These are phyloP conservation scores for Agrilus cyanescens DNA, from an alignment of 2,888 invertebrate genomes.

Conservation along the genomic window DNA sequence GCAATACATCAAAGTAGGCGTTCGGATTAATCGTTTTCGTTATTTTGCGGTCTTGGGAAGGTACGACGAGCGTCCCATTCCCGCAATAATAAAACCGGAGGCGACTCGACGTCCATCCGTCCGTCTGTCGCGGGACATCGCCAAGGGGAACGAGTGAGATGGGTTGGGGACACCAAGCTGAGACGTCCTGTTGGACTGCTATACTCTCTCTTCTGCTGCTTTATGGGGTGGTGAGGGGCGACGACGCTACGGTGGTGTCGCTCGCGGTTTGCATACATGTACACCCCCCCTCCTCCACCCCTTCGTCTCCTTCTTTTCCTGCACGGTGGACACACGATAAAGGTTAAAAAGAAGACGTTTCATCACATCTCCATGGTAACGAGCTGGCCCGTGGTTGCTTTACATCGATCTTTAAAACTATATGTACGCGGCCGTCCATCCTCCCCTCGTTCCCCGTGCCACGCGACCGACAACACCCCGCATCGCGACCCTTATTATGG, in stretches of 20 bases:
- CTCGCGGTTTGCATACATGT: conserved; percentile 25
- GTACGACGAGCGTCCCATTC: too few relatives aligned
- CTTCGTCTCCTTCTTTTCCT: conserved; percentile 11
- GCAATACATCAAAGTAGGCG: too few relatives aligned
- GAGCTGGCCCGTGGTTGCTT: conserved; percentile 39
- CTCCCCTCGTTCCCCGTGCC: conserved; percentile 5
- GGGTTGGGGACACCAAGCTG: not conserved
- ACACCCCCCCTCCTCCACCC: conserved; percentile 20
- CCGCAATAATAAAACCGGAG: too few relatives aligned
- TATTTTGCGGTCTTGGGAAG: too few relatives aligned
- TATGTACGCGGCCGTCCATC: conserved; percentile 24
- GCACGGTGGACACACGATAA: conserved; percentile 34
- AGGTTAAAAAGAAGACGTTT: conserved; percentile 40
- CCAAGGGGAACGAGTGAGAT: too few relatives aligned
- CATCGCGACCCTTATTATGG: too few relatives aligned
- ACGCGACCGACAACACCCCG: not conserved
- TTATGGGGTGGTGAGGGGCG: conserved; percentile 3
- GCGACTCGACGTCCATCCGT: too few relatives aligned
- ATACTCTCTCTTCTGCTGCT: not conserved
- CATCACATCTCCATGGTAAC: conserved; percentile 41
- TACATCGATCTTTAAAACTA: conserved; percentile 41
- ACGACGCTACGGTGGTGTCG: conserved; percentile 22
- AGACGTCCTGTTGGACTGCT: not conserved
- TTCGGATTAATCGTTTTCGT: too few relatives aligned
- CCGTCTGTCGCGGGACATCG: too few relatives aligned